Percentiles rank a stretch among this genome's conserved stretches.
These are phyloP conservation scores for Hoplodrina ambigua DNA, from an alignment of 2,888 invertebrate genomes.

Conservation along the genomic window DNA sequence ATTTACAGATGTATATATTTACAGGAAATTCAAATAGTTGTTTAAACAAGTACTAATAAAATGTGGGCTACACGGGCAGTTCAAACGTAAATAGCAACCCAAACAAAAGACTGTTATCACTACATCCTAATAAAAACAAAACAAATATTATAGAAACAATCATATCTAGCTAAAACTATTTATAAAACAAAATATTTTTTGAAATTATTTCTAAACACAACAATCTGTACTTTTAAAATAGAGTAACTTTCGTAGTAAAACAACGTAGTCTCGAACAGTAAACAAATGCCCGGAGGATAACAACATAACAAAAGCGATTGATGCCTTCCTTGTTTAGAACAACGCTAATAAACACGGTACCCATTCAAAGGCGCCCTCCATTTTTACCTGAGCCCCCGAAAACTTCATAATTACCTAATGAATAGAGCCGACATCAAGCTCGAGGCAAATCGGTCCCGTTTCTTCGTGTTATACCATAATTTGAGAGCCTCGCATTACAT, in stretches of 20 bases:
- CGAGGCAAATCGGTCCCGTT: constrained; percentile 68
- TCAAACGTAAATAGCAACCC: neutral
- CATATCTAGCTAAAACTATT: neutral
- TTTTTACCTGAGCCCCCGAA: constrained; percentile 72
- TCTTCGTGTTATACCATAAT: constrained; percentile 69
- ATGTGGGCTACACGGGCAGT: too few species aligned
- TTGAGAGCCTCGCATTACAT: constrained; percentile 72
- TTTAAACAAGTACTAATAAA: too few species aligned
- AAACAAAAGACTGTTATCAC: constrained; percentile 7
- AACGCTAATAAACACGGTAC: constrained; percentile 57
- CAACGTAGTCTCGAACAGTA: constrained; percentile 37
- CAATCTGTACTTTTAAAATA: constrained; percentile 17
- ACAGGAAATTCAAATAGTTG: too few species aligned
- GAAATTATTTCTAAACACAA: constrained; percentile 18
- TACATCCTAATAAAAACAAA: neutral
- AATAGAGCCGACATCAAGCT: constrained; percentile 66
- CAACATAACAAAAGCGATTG: constrained; percentile 59
- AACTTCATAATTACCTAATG: constrained; percentile 79
- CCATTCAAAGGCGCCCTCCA: constrained; percentile 45
- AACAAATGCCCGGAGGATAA: constrained; percentile 47
- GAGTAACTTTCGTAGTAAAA: constrained; percentile 32
- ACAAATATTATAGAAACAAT: constrained; percentile 6
- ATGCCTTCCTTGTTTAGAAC: constrained; percentile 57
- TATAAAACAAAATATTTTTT: neutral
- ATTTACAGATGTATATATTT: neutral